Percentiles rank a stretch among this genome's conserved stretches.
These are phyloP conservation scores for Pseudomyrmex dendroicus DNA, from an alignment of 1,140 invertebrate species.

Conservation along the genomic window DNA sequence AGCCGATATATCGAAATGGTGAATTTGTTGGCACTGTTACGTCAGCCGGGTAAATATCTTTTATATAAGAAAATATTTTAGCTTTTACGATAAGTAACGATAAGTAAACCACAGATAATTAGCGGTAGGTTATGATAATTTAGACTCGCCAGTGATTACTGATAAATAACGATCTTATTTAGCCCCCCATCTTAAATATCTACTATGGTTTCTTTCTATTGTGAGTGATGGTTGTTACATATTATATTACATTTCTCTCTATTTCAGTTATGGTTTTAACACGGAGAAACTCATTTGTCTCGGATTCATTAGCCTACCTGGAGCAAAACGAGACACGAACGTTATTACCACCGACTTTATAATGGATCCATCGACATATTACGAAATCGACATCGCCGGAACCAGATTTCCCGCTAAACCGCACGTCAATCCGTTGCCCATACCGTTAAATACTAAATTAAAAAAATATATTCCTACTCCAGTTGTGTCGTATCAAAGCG, in stretches of 20 bases:
- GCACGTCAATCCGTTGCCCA: conserved; percentile 86
- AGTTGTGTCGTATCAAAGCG: conserved; percentile 73
- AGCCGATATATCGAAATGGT: conserved; percentile 90
- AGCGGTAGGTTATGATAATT: too few relatives aligned
- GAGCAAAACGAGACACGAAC: conserved; percentile 62
- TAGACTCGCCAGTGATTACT: too few relatives aligned
- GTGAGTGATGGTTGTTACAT: background rate
- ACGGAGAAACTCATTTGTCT: conserved; percentile 88
- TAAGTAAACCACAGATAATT: too few relatives aligned
- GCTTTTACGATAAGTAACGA: too few relatives aligned
- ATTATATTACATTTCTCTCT: conserved; percentile 46
- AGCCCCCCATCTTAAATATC: background rate
- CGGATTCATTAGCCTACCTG: conserved; percentile 87
- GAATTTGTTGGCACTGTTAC: conserved; percentile 91
- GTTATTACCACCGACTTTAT: conserved; percentile 88
- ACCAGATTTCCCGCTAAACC: conserved; percentile 87
- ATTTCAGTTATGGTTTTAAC: conserved; percentile 88
- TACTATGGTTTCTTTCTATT: conserved; percentile 4
- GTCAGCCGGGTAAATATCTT: conserved; percentile 88
- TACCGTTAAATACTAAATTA: conserved; percentile 73
- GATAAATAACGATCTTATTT: too few relatives aligned
- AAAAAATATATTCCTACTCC: conserved; percentile 79
- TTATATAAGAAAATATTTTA: background rate
- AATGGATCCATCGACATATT: conserved; percentile 86
- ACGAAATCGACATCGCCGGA: conserved; percentile 90